Evolutionary conservation across 2,888 invertebrate genomes (phyloP).

Genomic region (Heliconius hortense): DNA sequence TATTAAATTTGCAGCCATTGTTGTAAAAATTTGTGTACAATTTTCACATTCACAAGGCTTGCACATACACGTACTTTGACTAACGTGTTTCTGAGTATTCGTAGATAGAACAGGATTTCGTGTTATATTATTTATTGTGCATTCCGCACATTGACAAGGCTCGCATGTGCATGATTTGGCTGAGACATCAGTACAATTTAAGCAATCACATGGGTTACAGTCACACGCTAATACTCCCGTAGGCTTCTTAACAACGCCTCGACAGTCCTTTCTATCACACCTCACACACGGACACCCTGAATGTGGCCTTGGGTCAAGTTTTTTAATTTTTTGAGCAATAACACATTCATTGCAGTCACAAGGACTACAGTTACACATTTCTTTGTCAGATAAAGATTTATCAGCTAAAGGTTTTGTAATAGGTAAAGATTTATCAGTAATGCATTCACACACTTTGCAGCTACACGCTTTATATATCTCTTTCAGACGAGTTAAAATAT

Average conservation of each 20-base stretch:
- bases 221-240: slow-evolving; percentile 45
- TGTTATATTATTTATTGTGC: slow-evolving; percentile 43
- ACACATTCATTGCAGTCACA: slow-evolving; percentile 54
- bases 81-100: slow-evolving; percentile 47
- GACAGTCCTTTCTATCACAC: slow-evolving; percentile 48
- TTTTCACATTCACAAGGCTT: slow-evolving; percentile 59
- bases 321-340: slow-evolving; percentile 27
- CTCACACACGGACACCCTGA: slow-evolving; percentile 47
- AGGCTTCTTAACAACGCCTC: slow-evolving; percentile 41
- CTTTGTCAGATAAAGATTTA: slow-evolving; percentile 35
- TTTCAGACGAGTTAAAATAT: slow-evolving; percentile 60
- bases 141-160: slow-evolving; percentile 55
- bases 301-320: slow-evolving; percentile 22
- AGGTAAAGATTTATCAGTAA: slow-evolving; percentile 37
- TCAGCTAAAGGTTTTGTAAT: slow-evolving; percentile 23
- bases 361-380: slow-evolving; percentile 53
- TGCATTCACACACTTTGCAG: slow-evolving; percentile 70
- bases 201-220: slow-evolving; percentile 54
- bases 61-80: slow-evolving; percentile 53
- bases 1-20: no score
- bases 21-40: slow-evolving; percentile 48
- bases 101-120: slow-evolving; percentile 48
- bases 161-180: slow-evolving; percentile 51
- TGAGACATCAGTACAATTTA: slow-evolving; percentile 42
- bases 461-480: slow-evolving; percentile 66